These are phyloP conservation scores for Phoebastria nigripes DNA, from an alignment of 2,797 vertebrate genomes.

Conservation along the genomic window DNA sequence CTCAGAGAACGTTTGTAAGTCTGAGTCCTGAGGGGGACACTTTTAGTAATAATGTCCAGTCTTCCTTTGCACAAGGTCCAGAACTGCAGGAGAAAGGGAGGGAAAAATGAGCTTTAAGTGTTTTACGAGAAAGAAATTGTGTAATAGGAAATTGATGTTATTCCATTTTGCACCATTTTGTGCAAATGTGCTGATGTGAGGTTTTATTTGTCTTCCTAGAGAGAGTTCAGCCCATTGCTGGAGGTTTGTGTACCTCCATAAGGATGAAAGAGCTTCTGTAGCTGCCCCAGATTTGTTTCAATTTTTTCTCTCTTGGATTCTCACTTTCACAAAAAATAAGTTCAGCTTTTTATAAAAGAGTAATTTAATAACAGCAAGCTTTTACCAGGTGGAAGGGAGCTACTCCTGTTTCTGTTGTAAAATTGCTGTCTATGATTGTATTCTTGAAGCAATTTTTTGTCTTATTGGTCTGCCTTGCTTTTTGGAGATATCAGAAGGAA, in stretches of 20 bases:
- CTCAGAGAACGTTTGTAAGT: not conserved
- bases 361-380: not conserved
- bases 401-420: not conserved
- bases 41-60: slow-evolving; percentile 28
- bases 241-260: not conserved
- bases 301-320: not conserved
- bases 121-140: not conserved
- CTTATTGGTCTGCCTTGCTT: not conserved
- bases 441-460: not conserved
- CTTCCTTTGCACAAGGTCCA: not conserved
- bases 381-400: not conserved
- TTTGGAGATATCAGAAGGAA: not conserved
- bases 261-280: not conserved
- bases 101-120: not conserved
- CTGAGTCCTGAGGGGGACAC: slow-evolving; percentile 18
- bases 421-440: not conserved
- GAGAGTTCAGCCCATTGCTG: not conserved
- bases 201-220: not conserved
- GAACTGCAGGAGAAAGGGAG: not conserved
- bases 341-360: not conserved
- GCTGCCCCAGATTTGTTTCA: not conserved
- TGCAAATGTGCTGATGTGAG: not conserved
- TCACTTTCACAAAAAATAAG: not conserved
- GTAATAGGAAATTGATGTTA: slow-evolving; percentile 17
- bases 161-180: not conserved